Base-by-base conservation (phyloP, 2,888 invertebrate genomes). In the Diarsia rubi region DNA sequence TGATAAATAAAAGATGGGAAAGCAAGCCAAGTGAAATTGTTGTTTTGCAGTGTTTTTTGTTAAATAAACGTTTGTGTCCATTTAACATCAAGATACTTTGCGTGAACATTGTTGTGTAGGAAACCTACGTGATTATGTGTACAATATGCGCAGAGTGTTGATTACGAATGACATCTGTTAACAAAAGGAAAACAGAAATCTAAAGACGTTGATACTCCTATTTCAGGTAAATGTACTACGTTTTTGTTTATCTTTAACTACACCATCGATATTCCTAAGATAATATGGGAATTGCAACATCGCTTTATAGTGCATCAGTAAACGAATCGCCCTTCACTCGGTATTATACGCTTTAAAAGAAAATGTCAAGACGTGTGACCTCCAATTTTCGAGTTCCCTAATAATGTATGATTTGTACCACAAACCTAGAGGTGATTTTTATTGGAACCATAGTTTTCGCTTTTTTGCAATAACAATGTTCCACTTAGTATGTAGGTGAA, bases 111-210 rank as follows among this genome's bases (percentile, higher is more conserved):
- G 82, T 86, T 90, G 91, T 90, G 90, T 86, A 90, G 86, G 90
- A 91, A 92, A 91, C 91, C 90, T 91, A 92, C 90, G 91, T 89
- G 90, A 91, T 92, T 91, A 90, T 90, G 94, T 93, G 91, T 93
- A 94, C 95, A 95, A 93, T 95, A 95, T 96, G 96, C 95, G 94
- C 92, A 92, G 92, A 93, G 93, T 93, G 95, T 94, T 95, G 94
- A 95, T 94, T 95, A 94, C 95, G 93, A 93, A 94, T 95, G 96
- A 95, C 95, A 94, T 95, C 94, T 95, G 93, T 87, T 93, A 95
- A 93, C 94, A 94, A 94, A 94, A 94, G 92, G 93, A 94, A 94
- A 95, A 94, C 94, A 93, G 92, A 91, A 91, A 87, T 87, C 83
- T 83, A 88, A 78, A 88, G 86, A 90, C 88, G 86, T 86, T 82